Conservation (phyloP, 2,888 invertebrate species). For the Geophilus truncorum region DNA sequence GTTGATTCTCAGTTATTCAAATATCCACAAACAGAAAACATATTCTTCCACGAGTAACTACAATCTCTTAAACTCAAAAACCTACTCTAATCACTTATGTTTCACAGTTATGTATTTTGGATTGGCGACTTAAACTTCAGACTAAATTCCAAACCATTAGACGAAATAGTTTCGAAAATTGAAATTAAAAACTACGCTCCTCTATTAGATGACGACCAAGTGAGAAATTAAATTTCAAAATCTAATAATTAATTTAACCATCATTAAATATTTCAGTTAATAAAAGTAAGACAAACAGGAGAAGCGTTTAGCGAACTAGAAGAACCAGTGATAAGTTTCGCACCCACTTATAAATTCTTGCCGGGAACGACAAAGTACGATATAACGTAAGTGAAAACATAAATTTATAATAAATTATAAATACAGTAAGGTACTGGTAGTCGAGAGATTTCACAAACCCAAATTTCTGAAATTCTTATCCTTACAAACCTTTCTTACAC, state of each 20-base stretch:
- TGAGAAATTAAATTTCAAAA: too few relatives aligned
- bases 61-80: too few relatives aligned
- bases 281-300: constrained; percentile 62
- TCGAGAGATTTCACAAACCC: too few relatives aligned
- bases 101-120: constrained; percentile 79
- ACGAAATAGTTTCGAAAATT: constrained; percentile 63
- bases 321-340: constrained; percentile 69
- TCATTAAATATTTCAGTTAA: constrained; percentile 48
- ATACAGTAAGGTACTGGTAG: background rate
- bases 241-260: background rate
- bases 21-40: constrained; percentile 66
- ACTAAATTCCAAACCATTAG: constrained; percentile 60
- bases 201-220: constrained; percentile 70
- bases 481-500: too few relatives aligned
- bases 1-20: constrained; percentile 76
- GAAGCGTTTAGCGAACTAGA: constrained; percentile 77
- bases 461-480: too few relatives aligned
- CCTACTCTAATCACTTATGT: too few relatives aligned
- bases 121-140: constrained; percentile 87
- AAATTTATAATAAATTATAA: too few relatives aligned
- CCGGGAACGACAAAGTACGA: constrained; percentile 71
- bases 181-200: constrained; percentile 61
- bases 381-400: constrained; percentile 61
- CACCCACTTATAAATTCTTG: constrained; percentile 81
- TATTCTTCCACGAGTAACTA: constrained; percentile 90